phyloP scores from a whole-genome alignment of 2,797 vertebrate genomes.

The Eleutherodactylus coqui region DNA sequence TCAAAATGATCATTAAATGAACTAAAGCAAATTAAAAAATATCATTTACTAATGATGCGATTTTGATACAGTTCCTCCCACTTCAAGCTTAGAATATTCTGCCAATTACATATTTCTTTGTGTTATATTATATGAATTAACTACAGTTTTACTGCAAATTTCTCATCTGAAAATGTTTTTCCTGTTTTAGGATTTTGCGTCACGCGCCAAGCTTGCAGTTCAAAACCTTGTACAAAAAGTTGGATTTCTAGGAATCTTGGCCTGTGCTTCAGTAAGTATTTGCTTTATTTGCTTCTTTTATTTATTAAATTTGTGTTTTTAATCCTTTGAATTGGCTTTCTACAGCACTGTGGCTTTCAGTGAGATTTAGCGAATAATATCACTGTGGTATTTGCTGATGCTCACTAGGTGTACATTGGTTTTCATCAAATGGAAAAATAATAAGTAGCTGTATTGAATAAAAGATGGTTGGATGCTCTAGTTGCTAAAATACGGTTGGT shows the following conservation, averaged over 20 bases:
- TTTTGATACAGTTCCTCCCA: no score
- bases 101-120: no score
- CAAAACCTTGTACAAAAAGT: slow-evolving; percentile 90
- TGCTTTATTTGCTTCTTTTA: background rate
- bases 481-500: background rate
- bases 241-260: slow-evolving; percentile 96
- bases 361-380: background rate
- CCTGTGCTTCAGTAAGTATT: slow-evolving; percentile 89
- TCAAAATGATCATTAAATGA: no score
- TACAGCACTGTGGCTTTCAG: background rate
- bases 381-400: background rate
- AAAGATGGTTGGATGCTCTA: no score
- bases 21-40: no score
- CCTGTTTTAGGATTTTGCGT: slow-evolving; percentile 83
- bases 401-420: background rate
- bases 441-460: no score
- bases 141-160: background rate
- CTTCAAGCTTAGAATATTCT: no score
- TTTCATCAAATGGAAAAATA: background rate
- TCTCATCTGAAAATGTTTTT: slow-evolving; percentile 34
- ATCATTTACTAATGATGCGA: no score
- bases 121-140: no score
- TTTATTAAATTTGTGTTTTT: background rate
- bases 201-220: slow-evolving; percentile 80
- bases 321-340: background rate